Evolutionary conservation across 2,888 invertebrate species (phyloP), one percentile per base, ranked within the genome.

Genomic region (Meta bourneti): DNA sequence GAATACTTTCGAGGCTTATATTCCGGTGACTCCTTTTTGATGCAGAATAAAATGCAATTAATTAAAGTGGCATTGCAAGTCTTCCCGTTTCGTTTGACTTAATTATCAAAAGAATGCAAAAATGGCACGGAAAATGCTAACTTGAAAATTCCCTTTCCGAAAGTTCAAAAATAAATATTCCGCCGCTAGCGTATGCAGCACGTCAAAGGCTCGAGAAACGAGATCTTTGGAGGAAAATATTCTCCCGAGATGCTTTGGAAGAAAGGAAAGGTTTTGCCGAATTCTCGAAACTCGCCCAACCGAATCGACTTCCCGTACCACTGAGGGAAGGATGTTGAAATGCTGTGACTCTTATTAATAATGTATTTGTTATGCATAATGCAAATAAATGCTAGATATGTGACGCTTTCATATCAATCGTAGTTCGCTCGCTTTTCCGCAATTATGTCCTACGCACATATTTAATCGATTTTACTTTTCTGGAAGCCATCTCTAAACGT

Each of bases 291-390:
- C 81, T 70, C 61, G 13, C 19, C n/a, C 70, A 48, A 70, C 70
- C 48, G 71, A 82, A 48, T 82, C 51, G 82, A 51, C 61, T 85
- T 85, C 49, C n/a, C 61, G 48, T 74, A 51, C 49, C 51, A 82
- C 16, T 34, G 13, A 61, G 19, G 72, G 61, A 48, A 74, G 6
- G 52, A 20, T 71, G 74, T 49, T 87, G 69, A 74, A 75, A 69
- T 81, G 74, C 34, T 72, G 72, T 54, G 34, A 72, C n/a, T 49
- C 20, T 54, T 75, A 71, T 89, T 89, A 80, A 80, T 88, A 88
- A 89, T 82, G 49, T 82, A 49, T 70, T 61, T 9, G 61, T 16
- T 11, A 61, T 9, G 61, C 11, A 61, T 61, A 61, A 61, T 11
- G 61, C 61, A 61, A 61, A 61, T 61, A 61, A 61, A 61, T 61